These are phyloP conservation scores for Saimiri boliviensis DNA, from an alignment of 2,113 vertebrate species.

Conservation along the genomic window DNA sequence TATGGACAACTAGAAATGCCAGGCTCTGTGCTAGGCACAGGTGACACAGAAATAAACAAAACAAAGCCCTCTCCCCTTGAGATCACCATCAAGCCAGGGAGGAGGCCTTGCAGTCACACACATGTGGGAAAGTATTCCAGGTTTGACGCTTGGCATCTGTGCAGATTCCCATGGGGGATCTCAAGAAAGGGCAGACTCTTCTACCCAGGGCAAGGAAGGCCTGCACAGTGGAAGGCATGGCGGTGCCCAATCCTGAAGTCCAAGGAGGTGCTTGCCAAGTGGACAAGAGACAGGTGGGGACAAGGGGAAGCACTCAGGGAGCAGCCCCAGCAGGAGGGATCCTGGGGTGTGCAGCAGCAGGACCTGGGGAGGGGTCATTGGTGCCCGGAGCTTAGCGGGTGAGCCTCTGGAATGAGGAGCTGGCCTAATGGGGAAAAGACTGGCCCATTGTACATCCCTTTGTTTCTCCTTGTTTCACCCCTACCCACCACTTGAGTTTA, in stretches of 20 bases:
- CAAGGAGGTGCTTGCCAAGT: not conserved
- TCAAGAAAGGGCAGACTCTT: not conserved
- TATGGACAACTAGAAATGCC: not conserved
- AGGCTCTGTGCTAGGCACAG: not conserved
- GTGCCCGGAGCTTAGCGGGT: not conserved
- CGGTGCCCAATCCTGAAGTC: not conserved
- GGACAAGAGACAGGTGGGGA: not conserved
- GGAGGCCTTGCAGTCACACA: not conserved
- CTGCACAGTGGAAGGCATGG: not conserved
- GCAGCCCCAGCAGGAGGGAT: not conserved
- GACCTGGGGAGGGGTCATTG: not conserved
- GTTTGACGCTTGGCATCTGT: not conserved
- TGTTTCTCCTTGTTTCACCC: not conserved
- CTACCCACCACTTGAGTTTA: not conserved
- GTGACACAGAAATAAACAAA: not conserved
- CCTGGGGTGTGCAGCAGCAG: not conserved
- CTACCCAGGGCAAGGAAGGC: not conserved
- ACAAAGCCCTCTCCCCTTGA: not conserved
- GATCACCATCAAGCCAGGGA: not conserved
- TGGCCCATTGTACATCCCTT: not conserved
- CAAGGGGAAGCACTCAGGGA: not conserved
- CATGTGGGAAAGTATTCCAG: not conserved
- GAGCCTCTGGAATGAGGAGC: not conserved
- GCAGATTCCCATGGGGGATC: accelerated
- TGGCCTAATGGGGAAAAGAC: not conserved